Conservation (phyloP, 2,888 invertebrate genomes). For the Epistrophe eligans region DNA sequence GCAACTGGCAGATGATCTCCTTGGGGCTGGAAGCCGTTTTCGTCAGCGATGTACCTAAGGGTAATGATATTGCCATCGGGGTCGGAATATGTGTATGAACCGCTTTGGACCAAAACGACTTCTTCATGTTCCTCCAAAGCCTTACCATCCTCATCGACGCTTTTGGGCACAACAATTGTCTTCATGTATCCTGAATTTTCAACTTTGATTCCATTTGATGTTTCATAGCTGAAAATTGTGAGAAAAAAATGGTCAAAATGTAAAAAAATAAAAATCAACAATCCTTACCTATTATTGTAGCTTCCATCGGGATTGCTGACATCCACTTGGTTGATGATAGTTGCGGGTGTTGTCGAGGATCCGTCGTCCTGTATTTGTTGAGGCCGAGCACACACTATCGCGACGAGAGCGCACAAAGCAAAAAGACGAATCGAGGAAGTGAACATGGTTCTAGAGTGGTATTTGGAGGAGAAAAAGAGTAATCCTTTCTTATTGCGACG, state of each 20-base stretch:
- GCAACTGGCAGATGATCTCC: constrained; percentile 87
- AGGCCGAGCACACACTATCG: constrained; percentile 78
- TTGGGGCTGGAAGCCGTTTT: constrained; percentile 89
- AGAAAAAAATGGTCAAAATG: constrained; percentile 4
- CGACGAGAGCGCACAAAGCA: constrained; percentile 78
- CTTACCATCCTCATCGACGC: constrained; percentile 84
- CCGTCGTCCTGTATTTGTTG: constrained; percentile 51
- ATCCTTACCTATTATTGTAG: constrained; percentile 84
- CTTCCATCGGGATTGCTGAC: constrained; percentile 84
- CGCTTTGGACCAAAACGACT: constrained; percentile 86
- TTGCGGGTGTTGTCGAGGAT: constrained; percentile 83
- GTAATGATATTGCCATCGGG: constrained; percentile 88
- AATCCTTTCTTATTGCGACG: constrained; percentile 65
- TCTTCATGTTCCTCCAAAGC: constrained; percentile 86
- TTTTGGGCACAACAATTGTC: constrained; percentile 84
- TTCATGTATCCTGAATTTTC: constrained; percentile 90
- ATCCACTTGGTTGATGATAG: constrained; percentile 84
- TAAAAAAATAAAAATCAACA: constrained; percentile 2
- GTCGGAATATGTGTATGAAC: constrained; percentile 89
- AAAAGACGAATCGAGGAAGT: constrained; percentile 57
- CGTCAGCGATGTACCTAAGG: constrained; percentile 88
- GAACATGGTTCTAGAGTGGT: constrained; percentile 60
- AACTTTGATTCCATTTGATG: constrained; percentile 91
- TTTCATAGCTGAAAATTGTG: constrained; percentile 87
- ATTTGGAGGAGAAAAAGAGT: constrained; percentile 18